These are phyloP conservation scores for Sinonovacula constricta DNA, from an alignment of 1,140 invertebrate species.

Conservation along the genomic window DNA sequence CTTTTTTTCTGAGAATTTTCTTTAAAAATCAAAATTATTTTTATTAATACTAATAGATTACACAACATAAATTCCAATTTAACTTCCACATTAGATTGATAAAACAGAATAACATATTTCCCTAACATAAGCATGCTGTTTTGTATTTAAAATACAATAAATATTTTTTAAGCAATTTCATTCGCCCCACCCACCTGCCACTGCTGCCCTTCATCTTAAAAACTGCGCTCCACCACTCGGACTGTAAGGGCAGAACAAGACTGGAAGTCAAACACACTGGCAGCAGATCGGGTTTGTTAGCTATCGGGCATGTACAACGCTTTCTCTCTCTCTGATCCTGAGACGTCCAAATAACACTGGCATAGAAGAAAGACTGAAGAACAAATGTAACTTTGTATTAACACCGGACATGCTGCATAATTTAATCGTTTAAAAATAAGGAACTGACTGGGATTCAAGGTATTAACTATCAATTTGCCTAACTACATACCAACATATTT, in stretches of 20 bases:
- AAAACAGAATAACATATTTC: neutral
- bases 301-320: conserved; percentile 44
- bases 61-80: no score
- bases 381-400: neutral
- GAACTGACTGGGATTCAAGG: no score
- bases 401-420: neutral
- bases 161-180: no score
- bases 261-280: conserved; percentile 69
- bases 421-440: no score
- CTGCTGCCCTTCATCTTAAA: conserved; percentile 75
- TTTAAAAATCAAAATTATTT: no score
- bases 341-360: conserved; percentile 78
- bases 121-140: no score
- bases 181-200: conserved; percentile 75
- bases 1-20: no score
- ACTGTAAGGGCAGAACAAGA: conserved; percentile 82
- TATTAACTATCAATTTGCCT: no score
- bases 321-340: conserved; percentile 55
- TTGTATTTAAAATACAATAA: no score
- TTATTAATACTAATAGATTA: no score
- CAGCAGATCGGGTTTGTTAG: conserved; percentile 64
- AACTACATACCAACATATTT: no score
- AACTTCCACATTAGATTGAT: no score
- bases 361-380: conserved; percentile 85
- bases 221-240: conserved; percentile 86